Conservation (phyloP, 1,140 invertebrate species). For the Palaemon carinicauda region DNA sequence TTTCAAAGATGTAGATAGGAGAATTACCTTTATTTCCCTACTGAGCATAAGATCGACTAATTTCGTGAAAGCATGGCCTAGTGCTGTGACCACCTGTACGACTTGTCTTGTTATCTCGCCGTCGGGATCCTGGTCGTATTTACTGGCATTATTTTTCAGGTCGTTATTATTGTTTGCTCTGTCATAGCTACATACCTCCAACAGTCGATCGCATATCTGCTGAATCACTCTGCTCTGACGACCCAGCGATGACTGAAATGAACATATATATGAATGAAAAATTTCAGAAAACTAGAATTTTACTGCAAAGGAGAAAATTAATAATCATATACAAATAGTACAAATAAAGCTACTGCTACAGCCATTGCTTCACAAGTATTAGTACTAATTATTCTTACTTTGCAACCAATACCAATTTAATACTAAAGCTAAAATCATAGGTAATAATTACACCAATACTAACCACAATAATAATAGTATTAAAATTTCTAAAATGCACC, state of each 20-base stretch:
- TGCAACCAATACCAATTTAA: no score
- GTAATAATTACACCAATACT: no score
- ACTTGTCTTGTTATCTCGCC: conserved; percentile 58
- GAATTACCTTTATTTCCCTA: conserved; percentile 61
- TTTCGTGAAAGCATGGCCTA: conserved; percentile 65
- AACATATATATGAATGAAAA: neutral
- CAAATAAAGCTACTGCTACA: neutral
- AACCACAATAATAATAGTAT: no score
- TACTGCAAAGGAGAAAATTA: no score
- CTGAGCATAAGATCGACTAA: conserved; percentile 66
- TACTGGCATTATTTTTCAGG: neutral
- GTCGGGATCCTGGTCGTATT: conserved; percentile 4
- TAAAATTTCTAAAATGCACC: no score
- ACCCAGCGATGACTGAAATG: conserved; percentile 45
- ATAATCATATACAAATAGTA: no score
- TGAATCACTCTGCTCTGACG: conserved; percentile 55
- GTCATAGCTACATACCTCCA: conserved; percentile 38
- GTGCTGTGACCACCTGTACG: conserved; percentile 63
- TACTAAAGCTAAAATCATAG: no score
- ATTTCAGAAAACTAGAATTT: neutral
- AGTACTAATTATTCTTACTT: no score
- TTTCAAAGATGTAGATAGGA: neutral
- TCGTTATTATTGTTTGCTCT: no score
- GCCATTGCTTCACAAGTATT: no score
- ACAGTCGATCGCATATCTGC: conserved; percentile 54